phyloP scores from a whole-genome alignment of 2,797 vertebrate genomes.

The Myiotriccus ornatus region DNA sequence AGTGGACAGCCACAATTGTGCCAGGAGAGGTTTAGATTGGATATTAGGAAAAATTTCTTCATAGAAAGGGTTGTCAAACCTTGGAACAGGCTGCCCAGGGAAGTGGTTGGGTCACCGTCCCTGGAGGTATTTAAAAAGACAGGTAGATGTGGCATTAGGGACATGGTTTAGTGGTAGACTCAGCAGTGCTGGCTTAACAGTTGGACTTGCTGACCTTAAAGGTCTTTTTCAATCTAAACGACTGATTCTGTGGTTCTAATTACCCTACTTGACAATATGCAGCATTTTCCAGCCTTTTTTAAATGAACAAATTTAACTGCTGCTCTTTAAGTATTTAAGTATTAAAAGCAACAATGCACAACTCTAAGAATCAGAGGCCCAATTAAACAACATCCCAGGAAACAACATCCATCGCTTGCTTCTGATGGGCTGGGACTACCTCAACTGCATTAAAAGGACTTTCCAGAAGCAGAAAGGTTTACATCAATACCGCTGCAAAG shows the following conservation, averaged over 20 bases:
- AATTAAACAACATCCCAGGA: not conserved
- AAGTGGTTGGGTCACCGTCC: not conserved
- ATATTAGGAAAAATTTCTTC: not conserved
- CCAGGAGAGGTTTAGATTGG: not conserved
- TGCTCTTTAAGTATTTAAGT: not conserved
- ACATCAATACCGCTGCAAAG: rapidly evolving
- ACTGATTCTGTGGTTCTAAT: not conserved
- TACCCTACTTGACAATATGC: not conserved
- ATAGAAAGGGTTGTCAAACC: not conserved
- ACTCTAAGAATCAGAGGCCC: not conserved
- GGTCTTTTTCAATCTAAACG: not conserved
- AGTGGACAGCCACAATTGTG: not conserved
- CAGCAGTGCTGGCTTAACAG: not conserved
- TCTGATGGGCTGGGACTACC: not conserved
- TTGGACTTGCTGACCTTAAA: not conserved
- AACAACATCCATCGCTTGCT: not conserved
- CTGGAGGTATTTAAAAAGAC: not conserved
- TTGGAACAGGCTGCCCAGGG: not conserved
- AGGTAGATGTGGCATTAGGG: not conserved
- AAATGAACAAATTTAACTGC: not conserved
- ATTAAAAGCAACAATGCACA: not conserved
- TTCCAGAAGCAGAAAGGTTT: not conserved
- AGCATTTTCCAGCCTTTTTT: not conserved
- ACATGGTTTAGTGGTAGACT: not conserved
- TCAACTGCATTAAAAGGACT: not conserved